Conservation (phyloP, 2,797 vertebrate genomes). For the Lophura swinhoii region DNA sequence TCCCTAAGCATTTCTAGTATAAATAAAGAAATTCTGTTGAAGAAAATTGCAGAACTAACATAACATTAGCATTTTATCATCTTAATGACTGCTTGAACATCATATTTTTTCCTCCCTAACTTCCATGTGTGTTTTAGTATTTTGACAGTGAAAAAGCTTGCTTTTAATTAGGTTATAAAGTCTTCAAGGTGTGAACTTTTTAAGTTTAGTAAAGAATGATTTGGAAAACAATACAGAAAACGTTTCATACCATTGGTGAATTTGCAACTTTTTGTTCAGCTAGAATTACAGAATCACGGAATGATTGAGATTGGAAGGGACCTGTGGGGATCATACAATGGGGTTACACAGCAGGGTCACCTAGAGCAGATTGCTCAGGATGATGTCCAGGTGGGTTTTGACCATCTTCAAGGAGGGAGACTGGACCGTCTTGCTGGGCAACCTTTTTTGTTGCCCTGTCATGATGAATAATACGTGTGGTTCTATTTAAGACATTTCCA, state of each 20-base stretch:
- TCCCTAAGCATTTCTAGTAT: conserved; percentile 56
- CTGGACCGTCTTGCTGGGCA: background rate
- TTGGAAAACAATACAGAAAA: conserved; percentile 16
- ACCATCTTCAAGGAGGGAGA: background rate
- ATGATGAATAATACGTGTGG: background rate
- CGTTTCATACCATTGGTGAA: background rate
- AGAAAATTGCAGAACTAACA: conserved; percentile 60
- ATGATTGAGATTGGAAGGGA: background rate
- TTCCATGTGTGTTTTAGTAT: background rate
- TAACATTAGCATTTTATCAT: conserved; percentile 56
- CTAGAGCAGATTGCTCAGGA: background rate
- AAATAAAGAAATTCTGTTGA: conserved; percentile 60
- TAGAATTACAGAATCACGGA: background rate
- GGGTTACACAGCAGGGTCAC: background rate
- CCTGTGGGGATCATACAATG: background rate
- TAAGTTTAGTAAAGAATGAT: background rate
- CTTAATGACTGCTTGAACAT: conserved; percentile 53
- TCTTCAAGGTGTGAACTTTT: background rate
- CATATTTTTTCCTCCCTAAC: conserved; percentile 49
- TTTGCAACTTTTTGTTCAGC: background rate
- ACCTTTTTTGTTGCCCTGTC: background rate
- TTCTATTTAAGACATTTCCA: background rate
- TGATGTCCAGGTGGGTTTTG: background rate
- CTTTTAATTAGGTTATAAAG: conserved; percentile 28
- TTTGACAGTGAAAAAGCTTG: conserved; percentile 12